Base-by-base conservation (phyloP, 2,888 invertebrate genomes). In the Cephonodes hylas region DNA sequence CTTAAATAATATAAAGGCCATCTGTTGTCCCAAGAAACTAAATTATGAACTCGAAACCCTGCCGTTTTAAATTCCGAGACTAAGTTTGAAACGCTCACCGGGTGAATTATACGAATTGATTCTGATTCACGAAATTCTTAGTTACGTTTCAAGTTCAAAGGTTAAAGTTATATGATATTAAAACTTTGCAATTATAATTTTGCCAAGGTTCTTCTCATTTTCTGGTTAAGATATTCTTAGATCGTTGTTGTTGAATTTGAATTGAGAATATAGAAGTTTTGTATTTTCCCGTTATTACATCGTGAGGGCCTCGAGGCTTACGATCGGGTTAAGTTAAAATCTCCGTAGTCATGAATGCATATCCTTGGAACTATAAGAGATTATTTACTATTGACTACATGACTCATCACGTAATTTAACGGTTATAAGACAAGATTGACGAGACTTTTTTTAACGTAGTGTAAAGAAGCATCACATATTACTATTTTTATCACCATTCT, bases 1-100 rank as follows among this genome's bases (percentile, higher is more conserved):
- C 10, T 10, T 31, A 53, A 31, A 31, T 31, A 18, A 4, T 44
- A 42, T 31, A 59, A 42, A 25, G 58, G 44, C 27, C 58, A 59
- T 59, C 58, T 59, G 60, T 25, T 38, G 67, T 68, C 65, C 10
- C 64, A 64, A 63, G 65, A 69, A 71, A 73, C 67, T 69, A 60
- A 68, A 72, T 71, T 69, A 59, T 8, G 31, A 63, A 65, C 67
- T 64, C 61, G 65, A 63, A 63, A 63, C 65, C 65, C 31, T 58
- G 20, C 13, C 42, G 22, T 58, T 58, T 58, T 42, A 58, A 58
- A 42, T 58, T 58, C 42, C 38, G 15, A 58, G 22, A 42, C 15
- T 38, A 58, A 58, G 58, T 58, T 58, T 58, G 8, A 58, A 58
- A 42, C 42, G 42, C 15, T 42, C 42, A 23, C 42, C 23, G 25